phyloP scores from a whole-genome alignment of 2,113 vertebrate genomes.

The Pachyramphus minor region DNA sequence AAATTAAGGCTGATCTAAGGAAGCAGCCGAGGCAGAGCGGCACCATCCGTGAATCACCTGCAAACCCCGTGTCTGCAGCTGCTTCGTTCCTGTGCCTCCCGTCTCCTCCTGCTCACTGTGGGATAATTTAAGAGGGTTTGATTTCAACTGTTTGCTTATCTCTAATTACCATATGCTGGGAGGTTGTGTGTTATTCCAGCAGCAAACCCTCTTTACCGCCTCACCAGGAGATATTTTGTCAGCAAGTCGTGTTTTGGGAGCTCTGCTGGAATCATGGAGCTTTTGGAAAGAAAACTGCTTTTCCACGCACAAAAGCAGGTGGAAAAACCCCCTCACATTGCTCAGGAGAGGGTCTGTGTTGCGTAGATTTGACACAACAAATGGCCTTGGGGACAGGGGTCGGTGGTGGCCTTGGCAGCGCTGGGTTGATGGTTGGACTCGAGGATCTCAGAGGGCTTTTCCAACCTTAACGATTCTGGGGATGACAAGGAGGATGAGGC shows the following conservation, averaged over 20 bases:
- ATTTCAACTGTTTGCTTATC: background rate
- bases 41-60: background rate
- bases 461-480: too few relatives aligned
- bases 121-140: background rate
- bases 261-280: background rate
- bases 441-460: background rate
- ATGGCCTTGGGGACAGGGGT: background rate
- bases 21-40: background rate
- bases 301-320: too few relatives aligned
- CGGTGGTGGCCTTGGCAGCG: background rate
- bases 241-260: background rate
- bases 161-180: constrained; percentile 1
- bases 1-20: background rate
- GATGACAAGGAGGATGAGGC: too few relatives aligned
- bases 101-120: background rate
- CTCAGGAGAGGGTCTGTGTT: background rate
- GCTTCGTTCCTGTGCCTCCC: background rate
- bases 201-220: background rate
- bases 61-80: background rate
- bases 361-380: background rate
- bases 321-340: background rate
- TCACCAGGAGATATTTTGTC: background rate
- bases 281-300: background rate
- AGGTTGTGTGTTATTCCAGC: background rate
- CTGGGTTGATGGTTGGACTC: background rate